These are phyloP conservation scores for Sitta europaea DNA, from an alignment of 2,113 vertebrate species.

Conservation along the genomic window DNA sequence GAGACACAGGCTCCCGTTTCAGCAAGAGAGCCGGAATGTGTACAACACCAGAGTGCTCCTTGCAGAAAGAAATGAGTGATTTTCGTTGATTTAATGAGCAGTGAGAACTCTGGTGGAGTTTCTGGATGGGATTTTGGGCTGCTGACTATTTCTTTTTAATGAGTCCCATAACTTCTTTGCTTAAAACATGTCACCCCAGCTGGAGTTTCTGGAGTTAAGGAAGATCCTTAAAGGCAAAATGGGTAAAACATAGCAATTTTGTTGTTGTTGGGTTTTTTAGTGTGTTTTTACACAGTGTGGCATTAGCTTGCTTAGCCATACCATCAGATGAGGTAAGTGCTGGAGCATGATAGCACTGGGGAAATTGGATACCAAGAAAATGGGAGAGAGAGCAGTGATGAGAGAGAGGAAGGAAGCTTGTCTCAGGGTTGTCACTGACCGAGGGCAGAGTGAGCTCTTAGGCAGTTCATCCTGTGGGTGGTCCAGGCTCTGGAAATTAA, in stretches of 20 bases:
- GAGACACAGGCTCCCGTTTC: neutral
- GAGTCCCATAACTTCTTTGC: neutral
- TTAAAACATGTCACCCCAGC: neutral
- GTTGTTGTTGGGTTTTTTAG: neutral
- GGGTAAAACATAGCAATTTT: neutral
- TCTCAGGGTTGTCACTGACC: rapidly evolving
- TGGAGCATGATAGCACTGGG: neutral
- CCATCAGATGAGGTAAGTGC: neutral
- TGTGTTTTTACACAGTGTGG: neutral
- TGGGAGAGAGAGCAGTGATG: neutral
- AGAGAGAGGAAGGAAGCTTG: neutral
- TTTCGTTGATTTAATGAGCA: neutral
- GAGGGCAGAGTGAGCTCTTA: rapidly evolving
- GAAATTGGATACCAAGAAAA: neutral
- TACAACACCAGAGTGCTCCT: neutral
- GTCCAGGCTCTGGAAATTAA: neutral
- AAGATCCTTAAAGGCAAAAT: neutral
- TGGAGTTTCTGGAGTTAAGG: neutral
- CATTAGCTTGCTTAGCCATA: neutral
- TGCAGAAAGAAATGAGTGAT: neutral
- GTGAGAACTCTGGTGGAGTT: neutral
- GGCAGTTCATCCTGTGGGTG: neutral
- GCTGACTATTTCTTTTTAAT: neutral
- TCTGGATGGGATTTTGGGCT: neutral
- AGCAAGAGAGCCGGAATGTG: neutral